Evolutionary conservation across 2,113 vertebrate genomes (phyloP).

Genomic region (Thermophis baileyi): DNA sequence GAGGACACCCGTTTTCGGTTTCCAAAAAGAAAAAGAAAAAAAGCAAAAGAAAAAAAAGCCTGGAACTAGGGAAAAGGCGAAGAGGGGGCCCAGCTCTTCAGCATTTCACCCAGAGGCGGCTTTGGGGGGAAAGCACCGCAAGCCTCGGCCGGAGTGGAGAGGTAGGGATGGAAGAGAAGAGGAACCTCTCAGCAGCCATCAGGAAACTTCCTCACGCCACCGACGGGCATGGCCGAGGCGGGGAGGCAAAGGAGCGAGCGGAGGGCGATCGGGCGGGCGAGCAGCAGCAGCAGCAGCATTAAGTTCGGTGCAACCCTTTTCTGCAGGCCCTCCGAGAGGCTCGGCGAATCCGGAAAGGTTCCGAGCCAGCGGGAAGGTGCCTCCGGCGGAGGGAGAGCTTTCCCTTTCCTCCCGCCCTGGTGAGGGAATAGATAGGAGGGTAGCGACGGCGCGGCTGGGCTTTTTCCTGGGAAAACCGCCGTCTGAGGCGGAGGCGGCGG

Average conservation of each 20-base stretch:
- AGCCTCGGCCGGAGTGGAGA: neutral
- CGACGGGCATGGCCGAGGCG: neutral
- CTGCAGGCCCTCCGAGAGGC: constrained; percentile 35
- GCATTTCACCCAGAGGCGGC: neutral
- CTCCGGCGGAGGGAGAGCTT: neutral
- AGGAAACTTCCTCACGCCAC: neutral
- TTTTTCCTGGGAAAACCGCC: neutral
- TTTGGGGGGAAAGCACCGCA: neutral
- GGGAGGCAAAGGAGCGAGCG: neutral
- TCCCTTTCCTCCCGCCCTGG: neutral
- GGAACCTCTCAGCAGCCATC: constrained; percentile 5
- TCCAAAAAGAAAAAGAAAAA: too few species aligned
- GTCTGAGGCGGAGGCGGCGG: neutral
- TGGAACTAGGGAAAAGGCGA: neutral
- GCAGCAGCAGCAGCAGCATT: neutral
- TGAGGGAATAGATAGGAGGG: neutral
- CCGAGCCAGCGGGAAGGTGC: neutral
- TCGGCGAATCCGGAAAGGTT: neutral
- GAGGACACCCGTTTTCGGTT: neutral
- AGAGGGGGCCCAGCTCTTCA: neutral
- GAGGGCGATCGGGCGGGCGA: neutral
- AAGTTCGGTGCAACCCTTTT: neutral
- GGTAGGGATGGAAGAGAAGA: neutral
- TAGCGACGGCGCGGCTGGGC: neutral
- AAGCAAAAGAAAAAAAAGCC: neutral